Evolutionary conservation across 2,797 vertebrate species (phyloP).

Genomic region (Gila robusta): DNA sequence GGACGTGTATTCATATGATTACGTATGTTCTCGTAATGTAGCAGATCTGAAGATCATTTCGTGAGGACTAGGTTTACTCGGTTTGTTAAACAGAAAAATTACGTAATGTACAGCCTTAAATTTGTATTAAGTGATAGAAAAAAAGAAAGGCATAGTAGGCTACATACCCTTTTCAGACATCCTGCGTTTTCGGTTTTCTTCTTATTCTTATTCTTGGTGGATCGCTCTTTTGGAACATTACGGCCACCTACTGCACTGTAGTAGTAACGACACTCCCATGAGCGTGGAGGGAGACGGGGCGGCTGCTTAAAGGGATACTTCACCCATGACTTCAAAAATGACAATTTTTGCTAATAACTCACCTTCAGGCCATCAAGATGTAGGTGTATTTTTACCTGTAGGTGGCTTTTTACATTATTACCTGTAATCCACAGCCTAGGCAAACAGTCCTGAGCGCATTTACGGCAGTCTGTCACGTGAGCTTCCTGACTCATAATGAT

Average conservation of each 20-base stretch:
- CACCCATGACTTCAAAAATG: background rate
- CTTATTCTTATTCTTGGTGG: background rate
- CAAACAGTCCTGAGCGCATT: too few relatives aligned
- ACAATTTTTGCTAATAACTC: too few relatives aligned
- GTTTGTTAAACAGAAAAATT: background rate
- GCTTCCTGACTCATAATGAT: too few relatives aligned
- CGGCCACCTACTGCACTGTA: background rate
- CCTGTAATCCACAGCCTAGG: too few relatives aligned
- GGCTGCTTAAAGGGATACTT: background rate
- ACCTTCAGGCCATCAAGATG: too few relatives aligned
- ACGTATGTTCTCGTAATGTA: background rate
- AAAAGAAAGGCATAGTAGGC: background rate
- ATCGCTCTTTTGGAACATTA: background rate
- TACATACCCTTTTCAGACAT: slow-evolving; percentile 67
- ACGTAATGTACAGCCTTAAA: background rate
- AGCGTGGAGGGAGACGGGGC: background rate
- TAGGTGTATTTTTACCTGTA: too few relatives aligned
- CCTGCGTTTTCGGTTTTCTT: slow-evolving; percentile 8
- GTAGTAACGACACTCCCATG: background rate
- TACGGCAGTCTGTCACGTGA: too few relatives aligned
- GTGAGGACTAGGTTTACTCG: background rate
- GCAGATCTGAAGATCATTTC: background rate
- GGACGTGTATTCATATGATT: background rate
- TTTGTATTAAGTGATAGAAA: background rate
- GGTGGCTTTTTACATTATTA: too few relatives aligned